These are phyloP conservation scores for Mnemiopsis leidyi DNA, from an alignment of 37 sponge, comb jelly and placozoan species.

Conservation along the genomic window DNA sequence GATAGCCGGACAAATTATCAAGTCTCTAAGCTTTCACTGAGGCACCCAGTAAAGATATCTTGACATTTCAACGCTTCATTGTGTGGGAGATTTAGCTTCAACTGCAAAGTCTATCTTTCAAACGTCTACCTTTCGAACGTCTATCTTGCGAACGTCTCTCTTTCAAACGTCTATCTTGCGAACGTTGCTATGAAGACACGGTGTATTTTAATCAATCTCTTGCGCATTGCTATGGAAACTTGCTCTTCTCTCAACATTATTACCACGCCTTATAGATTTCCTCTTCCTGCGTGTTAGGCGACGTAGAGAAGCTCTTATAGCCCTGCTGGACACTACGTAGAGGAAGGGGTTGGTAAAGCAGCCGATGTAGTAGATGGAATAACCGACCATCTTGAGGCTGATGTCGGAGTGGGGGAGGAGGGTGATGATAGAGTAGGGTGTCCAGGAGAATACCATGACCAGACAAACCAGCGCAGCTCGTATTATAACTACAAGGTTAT, in stretches of 20 bases:
- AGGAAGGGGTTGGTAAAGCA: slow-evolving; percentile 53
- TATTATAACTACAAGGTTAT: slow-evolving; percentile 41
- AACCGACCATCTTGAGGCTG: background rate
- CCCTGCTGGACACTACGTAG: slow-evolving; percentile 47
- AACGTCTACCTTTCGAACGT: too few species aligned
- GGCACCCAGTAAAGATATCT: too few species aligned
- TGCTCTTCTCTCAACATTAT: background rate
- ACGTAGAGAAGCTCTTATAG: slow-evolving; percentile 30
- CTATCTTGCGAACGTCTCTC: too few species aligned
- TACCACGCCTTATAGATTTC: background rate
- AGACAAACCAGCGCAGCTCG: slow-evolving; percentile 46
- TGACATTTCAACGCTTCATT: too few species aligned
- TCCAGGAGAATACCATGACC: slow-evolving; percentile 47
- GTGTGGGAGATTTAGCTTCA: too few species aligned
- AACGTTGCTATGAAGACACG: too few species aligned
- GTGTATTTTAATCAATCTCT: background rate
- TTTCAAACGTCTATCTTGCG: too few species aligned
- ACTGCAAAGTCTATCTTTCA: too few species aligned
- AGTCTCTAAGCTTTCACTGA: too few species aligned
- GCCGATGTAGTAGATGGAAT: slow-evolving; percentile 39
- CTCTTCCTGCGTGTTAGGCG: background rate
- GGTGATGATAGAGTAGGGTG: slow-evolving; percentile 19
- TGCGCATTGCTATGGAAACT: background rate
- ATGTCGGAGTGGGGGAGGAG: background rate
- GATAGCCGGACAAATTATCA: too few species aligned